A percentile compares a stretch with the other conserved stretches of the same genome.
These are phyloP conservation scores for Paedocypris sp. DNA, from an alignment of 2,113 vertebrate genomes.

Conservation along the genomic window DNA sequence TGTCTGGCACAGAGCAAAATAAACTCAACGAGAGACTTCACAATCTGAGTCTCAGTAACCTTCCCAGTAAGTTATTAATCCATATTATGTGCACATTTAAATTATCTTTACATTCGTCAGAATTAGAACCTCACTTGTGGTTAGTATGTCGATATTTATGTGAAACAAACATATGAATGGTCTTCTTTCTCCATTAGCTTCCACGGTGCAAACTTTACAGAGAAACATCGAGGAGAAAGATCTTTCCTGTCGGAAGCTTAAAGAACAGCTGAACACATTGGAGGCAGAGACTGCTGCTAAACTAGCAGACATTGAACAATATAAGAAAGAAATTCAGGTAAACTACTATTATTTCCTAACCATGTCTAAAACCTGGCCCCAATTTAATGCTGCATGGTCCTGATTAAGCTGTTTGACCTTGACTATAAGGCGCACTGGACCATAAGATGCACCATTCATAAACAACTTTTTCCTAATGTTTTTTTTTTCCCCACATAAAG, in stretches of 20 bases:
- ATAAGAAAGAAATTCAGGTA: conserved; percentile 84
- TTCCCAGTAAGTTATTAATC: conserved; percentile 62
- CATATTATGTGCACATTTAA: neutral
- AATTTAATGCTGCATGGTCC: too few species aligned
- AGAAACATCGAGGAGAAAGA: conserved; percentile 69
- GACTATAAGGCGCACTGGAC: too few species aligned
- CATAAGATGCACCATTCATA: too few species aligned
- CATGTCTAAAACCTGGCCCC: conserved; percentile 49
- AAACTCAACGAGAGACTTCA: conserved; percentile 75
- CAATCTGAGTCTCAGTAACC: conserved; percentile 62
- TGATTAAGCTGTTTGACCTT: too few species aligned
- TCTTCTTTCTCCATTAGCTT: conserved; percentile 34
- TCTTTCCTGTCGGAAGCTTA: conserved; percentile 73
- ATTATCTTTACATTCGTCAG: neutral
- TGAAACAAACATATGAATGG: neutral
- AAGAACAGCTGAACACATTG: conserved; percentile 72
- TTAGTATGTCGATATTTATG: neutral
- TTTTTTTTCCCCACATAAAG: too few species aligned
- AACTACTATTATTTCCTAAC: neutral
- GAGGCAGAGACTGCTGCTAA: conserved; percentile 83
- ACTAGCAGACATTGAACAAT: conserved; percentile 80
- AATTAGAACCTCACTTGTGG: neutral
- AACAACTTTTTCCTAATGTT: too few species aligned
- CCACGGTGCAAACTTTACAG: conserved; percentile 56
- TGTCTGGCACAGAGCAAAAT: conserved; percentile 79